phyloP scores from a whole-genome alignment of 2,797 vertebrate species.

The Myotis vivesi region DNA sequence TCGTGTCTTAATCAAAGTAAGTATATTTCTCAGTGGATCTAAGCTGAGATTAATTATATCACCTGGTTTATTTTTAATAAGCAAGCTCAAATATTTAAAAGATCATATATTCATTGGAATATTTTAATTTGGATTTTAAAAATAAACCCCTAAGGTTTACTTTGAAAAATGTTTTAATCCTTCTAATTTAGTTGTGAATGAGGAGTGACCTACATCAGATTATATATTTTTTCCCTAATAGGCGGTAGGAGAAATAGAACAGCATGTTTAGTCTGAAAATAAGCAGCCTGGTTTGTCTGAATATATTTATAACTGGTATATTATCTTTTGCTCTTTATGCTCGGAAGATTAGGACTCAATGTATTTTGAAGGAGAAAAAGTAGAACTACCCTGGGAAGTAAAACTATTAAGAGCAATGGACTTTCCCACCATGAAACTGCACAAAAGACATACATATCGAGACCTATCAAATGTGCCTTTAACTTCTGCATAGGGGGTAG shows the following conservation, averaged over 20 bases:
- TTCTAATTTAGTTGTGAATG: slow-evolving; percentile 66
- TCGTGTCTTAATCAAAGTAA: not conserved
- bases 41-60: not conserved
- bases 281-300: slow-evolving; percentile 57
- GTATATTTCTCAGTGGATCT: not conserved
- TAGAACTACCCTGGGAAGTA: slow-evolving; percentile 76
- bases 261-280: slow-evolving; percentile 68
- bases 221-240: not conserved
- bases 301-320: slow-evolving; percentile 74
- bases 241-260: slow-evolving; percentile 44
- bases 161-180: slow-evolving; percentile 44
- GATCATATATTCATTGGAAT: not conserved
- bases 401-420: slow-evolving; percentile 75
- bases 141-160: slow-evolving; percentile 21
- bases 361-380: slow-evolving; percentile 69
- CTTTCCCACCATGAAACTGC: slow-evolving; percentile 66
- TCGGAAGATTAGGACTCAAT: slow-evolving; percentile 68
- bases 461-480: slow-evolving; percentile 69
- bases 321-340: slow-evolving; percentile 68
- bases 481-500: slow-evolving; percentile 60
- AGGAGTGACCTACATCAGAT: slow-evolving; percentile 64
- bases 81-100: slow-evolving; percentile 11
- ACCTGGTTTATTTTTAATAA: slow-evolving; percentile 46
- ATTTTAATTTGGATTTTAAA: not conserved
- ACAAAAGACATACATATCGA: slow-evolving; percentile 66